A percentile compares a stretch with the other conserved stretches of the same genome.
Evolutionary conservation across 2,113 vertebrate species (phyloP).

Genomic region (Pardalotus punctatus): DNA sequence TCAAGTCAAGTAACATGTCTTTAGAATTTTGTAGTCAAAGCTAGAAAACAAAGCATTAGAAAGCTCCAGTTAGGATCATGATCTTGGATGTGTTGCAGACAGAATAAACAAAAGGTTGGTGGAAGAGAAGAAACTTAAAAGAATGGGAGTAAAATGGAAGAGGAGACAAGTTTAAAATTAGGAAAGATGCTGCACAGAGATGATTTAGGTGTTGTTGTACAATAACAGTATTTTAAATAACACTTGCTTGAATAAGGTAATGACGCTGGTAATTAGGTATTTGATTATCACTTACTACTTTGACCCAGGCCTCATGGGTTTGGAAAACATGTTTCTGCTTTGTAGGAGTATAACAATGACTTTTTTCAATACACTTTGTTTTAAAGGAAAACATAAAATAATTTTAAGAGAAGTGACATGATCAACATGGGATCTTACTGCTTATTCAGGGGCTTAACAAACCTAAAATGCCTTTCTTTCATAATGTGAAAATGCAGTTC

Average conservation of each 20-base stretch:
- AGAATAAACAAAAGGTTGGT: neutral
- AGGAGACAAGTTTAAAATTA: neutral
- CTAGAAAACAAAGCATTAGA: neutral
- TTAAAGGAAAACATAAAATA: neutral
- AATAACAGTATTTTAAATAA: neutral
- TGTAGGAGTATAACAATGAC: neutral
- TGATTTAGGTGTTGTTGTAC: neutral
- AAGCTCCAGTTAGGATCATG: neutral
- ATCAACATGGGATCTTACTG: neutral
- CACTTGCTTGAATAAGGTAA: neutral
- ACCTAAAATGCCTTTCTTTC: neutral
- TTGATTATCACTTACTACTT: neutral
- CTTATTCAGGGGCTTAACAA: slow-evolving; percentile 27
- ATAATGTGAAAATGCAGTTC: neutral
- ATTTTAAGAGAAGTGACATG: neutral
- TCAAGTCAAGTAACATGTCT: neutral
- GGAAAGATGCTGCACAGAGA: neutral
- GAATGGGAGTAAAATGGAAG: neutral
- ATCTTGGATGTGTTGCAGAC: neutral
- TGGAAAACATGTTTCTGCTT: neutral
- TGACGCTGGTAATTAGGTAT: neutral
- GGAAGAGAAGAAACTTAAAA: neutral
- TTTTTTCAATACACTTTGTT: neutral
- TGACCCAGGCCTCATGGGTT: neutral
- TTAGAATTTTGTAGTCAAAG: neutral